These are phyloP conservation scores for Parauchenoglanis ngamensis DNA, from an alignment of 2,797 vertebrate species.

Conservation along the genomic window DNA sequence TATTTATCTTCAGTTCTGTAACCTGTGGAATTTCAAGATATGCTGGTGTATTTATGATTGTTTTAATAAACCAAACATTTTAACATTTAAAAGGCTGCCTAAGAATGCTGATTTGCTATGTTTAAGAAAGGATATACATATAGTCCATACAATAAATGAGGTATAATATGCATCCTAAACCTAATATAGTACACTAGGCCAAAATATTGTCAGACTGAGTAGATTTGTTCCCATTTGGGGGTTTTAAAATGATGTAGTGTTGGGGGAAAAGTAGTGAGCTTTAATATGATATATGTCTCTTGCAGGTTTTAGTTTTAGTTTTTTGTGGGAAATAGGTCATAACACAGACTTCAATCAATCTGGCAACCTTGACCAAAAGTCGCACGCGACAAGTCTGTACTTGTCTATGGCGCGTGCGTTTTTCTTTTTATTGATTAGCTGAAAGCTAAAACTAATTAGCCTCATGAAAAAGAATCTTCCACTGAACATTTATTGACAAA, in stretches of 20 bases:
- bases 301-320: not conserved
- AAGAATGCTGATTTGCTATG: not conserved
- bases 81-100: not conserved
- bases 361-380: conserved; percentile 11
- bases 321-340: too few relatives aligned
- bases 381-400: not conserved
- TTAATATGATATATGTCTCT: not conserved
- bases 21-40: not conserved
- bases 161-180: not conserved
- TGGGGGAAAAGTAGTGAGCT: not conserved
- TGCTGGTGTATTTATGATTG: not conserved
- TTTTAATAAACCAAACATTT: conserved; percentile 31
- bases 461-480: not conserved
- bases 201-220: not conserved
- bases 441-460: not conserved
- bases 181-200: not conserved
- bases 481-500: not conserved
- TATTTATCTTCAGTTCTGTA: not conserved
- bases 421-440: not conserved
- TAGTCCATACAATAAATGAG: not conserved
- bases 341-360: not conserved
- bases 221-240: not conserved
- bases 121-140: not conserved
- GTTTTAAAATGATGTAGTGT: not conserved
- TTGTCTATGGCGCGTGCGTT: not conserved